phyloP scores from a whole-genome alignment of 2,888 invertebrate species.

The Holacanthella duospinosa region DNA sequence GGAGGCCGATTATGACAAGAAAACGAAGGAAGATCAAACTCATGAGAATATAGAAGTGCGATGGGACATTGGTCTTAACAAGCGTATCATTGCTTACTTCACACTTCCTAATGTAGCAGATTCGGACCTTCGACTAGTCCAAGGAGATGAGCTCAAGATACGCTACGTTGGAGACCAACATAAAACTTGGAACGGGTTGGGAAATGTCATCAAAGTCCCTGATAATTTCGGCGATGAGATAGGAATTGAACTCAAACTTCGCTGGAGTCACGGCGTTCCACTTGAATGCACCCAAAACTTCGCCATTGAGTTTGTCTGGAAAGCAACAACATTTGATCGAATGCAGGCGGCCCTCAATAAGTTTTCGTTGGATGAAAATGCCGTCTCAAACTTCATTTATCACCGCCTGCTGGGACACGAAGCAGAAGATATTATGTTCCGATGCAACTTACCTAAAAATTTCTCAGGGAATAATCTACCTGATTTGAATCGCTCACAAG shows the following conservation, averaged over 20 bases:
- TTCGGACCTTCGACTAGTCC: slow-evolving; percentile 93
- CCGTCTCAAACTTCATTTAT: slow-evolving; percentile 95
- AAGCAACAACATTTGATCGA: slow-evolving; percentile 94
- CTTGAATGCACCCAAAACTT: slow-evolving; percentile 90
- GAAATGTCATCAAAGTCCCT: slow-evolving; percentile 92
- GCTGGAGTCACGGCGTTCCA: slow-evolving; percentile 76
- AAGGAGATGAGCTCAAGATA: slow-evolving; percentile 90
- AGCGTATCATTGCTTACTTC: slow-evolving; percentile 95
- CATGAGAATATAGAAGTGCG: slow-evolving; percentile 96
- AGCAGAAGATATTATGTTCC: slow-evolving; percentile 82
- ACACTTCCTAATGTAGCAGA: slow-evolving; percentile 90
- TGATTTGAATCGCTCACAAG: slow-evolving; percentile 92
- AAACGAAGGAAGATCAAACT: slow-evolving; percentile 93
- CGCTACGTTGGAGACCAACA: slow-evolving; percentile 86
- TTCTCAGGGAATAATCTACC: slow-evolving; percentile 96
- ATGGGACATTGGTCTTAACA: slow-evolving; percentile 97
- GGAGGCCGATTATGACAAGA: slow-evolving; percentile 97
- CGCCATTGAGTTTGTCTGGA: slow-evolving; percentile 98
- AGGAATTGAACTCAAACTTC: slow-evolving; percentile 77
- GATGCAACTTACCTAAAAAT: slow-evolving; percentile 85
- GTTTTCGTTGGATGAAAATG: slow-evolving; percentile 91
- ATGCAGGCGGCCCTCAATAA: slow-evolving; percentile 91
- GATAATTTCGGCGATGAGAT: slow-evolving; percentile 97
- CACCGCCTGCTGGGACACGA: slow-evolving; percentile 90
- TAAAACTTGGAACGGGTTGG: slow-evolving; percentile 94